Conservation (phyloP, 2,113 vertebrate species). For the Parotia lawesii region DNA sequence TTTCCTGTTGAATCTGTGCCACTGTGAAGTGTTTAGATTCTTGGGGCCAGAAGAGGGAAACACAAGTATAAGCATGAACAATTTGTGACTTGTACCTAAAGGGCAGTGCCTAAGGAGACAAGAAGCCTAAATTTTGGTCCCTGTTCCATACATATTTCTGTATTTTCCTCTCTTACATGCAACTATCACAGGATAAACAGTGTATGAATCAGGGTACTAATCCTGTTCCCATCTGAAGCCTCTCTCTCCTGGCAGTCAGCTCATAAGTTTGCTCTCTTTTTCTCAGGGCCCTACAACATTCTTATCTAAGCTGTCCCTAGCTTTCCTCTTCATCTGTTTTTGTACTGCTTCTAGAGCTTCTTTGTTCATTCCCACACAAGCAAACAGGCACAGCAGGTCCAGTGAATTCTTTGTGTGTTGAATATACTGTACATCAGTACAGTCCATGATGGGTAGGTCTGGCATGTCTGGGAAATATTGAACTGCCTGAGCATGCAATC, state of each 20-base stretch:
- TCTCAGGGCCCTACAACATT: constrained; percentile 45
- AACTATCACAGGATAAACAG: not conserved
- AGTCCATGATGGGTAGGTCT: constrained; percentile 36
- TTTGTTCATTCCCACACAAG: constrained; percentile 56
- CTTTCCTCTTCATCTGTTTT: constrained; percentile 55
- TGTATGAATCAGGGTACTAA: not conserved
- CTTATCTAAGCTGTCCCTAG: constrained; percentile 56
- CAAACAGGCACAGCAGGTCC: constrained; percentile 55
- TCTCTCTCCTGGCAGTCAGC: not conserved
- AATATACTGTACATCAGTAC: constrained; percentile 53
- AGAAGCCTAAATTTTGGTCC: not conserved
- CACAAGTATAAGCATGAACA: not conserved
- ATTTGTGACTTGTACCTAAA: not conserved
- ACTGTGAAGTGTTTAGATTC: not conserved
- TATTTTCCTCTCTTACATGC: not conserved
- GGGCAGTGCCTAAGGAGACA: not conserved
- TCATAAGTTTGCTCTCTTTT: constrained; percentile 48
- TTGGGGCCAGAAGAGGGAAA: not conserved
- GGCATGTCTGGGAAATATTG: constrained; percentile 57
- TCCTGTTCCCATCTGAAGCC: not conserved
- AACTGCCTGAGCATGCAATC: constrained; percentile 42
- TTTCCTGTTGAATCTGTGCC: not conserved
- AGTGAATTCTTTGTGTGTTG: constrained; percentile 63
- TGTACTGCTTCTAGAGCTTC: constrained; percentile 46
- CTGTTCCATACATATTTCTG: not conserved